phyloP scores from a whole-genome alignment of 1,140 invertebrate species.

The Neelides sp. region DNA sequence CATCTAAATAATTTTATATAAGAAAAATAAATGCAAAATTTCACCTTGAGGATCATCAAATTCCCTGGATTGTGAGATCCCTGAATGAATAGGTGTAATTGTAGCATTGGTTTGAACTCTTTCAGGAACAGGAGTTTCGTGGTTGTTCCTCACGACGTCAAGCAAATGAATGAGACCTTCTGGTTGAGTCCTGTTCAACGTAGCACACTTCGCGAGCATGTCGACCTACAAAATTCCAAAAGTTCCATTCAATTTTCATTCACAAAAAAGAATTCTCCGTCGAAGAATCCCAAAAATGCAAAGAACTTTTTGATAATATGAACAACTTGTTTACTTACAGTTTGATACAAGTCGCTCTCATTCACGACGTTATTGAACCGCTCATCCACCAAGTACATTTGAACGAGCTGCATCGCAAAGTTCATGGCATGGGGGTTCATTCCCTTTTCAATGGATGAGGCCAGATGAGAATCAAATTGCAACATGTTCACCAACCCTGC shows the following conservation, averaged over 20 bases:
- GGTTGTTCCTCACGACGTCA: constrained; percentile 58
- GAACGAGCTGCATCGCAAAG: constrained; percentile 83
- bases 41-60: constrained; percentile 69
- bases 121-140: constrained; percentile 55
- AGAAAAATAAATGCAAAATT: not conserved
- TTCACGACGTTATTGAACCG: constrained; percentile 58
- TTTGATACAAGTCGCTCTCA: constrained; percentile 72
- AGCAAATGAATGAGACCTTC: constrained; percentile 64
- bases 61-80: constrained; percentile 69
- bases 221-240: constrained; percentile 38
- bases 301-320: not conserved
- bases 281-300: not conserved
- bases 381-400: constrained; percentile 77
- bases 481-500: constrained; percentile 50
- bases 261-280: not conserved
- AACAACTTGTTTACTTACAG: constrained; percentile 40
- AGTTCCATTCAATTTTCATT: not conserved
- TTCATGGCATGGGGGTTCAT: constrained; percentile 67
- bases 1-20: too few species aligned
- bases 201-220: constrained; percentile 56
- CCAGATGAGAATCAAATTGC: constrained; percentile 73
- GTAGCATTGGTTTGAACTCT: constrained; percentile 57
- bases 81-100: constrained; percentile 81
- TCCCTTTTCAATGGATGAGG: constrained; percentile 75
- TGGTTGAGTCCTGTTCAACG: constrained; percentile 58